Base-by-base conservation (phyloP, 2,113 vertebrate species). In the Vulpes vulpes region DNA sequence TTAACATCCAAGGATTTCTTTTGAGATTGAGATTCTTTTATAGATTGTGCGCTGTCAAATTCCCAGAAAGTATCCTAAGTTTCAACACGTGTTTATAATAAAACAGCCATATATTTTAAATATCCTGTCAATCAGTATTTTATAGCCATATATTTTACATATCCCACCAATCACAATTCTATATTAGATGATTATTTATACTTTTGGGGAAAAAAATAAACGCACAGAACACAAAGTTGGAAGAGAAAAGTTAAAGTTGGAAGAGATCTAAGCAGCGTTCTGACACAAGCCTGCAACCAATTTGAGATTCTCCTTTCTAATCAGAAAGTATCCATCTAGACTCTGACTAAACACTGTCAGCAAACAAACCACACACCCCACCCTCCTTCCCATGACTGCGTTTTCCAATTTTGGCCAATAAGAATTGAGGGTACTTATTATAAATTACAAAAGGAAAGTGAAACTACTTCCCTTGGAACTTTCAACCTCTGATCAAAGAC, bases 91-190 rank as follows among this genome's bases (percentile, higher is more conserved):
- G 59, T 35, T 80, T 95, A 35, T 64, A 90, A 89, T 62, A 82
- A 95, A 91, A 88, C 49, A 73, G 30, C 30, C 20, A 96, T 8
- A 49, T 11, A 97, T 73, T 90, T 82, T 73, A 91, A 97, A 95
- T 65, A 64, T 25, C 23, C 64, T 43, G 93, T 32, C 64, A 84
- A 85, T 49, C 59, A 87, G 65, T 22, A 60, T 60, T 60, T 60
- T 60, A 84, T 57, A 84, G 43, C 30, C 12, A 96, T 11, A 49
- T 15, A 97, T 78, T 89, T 85, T 78, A 92, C 97, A 95, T 71
- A 69, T 22, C 20, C 69, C 62, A 96, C 49, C 69, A 84, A 84
- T 43, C 57, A 86, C 59, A 95, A 38, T 67, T 87, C 60, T 92
- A 1, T 57, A 64, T 86, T 65, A 93, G 20, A 27, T 74, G 35